A percentile compares a stretch with the other conserved stretches of the same genome.
Evolutionary conservation across 2,888 invertebrate genomes (phyloP).

Genomic region (Eristalinus sepulchralis): DNA sequence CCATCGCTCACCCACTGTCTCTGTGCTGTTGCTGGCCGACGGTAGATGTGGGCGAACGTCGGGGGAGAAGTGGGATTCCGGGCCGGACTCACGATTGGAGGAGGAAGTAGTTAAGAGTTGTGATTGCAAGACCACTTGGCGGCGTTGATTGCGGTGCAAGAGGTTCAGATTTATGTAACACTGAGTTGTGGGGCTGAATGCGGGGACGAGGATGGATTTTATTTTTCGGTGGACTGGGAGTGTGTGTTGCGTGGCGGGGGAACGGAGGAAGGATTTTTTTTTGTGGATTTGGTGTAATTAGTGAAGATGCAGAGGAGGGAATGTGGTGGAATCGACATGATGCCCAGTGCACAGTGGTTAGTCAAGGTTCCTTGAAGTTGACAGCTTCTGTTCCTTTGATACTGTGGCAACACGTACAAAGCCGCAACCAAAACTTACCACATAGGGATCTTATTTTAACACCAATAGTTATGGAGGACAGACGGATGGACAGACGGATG

Average conservation of each 20-base stretch:
- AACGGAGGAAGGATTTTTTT: background rate
- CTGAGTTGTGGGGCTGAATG: conserved; percentile 38
- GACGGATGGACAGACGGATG: too few species aligned
- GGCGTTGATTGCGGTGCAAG: conserved; percentile 57
- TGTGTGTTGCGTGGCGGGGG: conserved; percentile 1
- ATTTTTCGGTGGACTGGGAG: background rate
- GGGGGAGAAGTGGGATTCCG: conserved; percentile 23
- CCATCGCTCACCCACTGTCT: background rate
- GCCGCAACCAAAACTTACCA: too few species aligned
- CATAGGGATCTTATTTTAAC: too few species aligned
- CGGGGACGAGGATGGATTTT: conserved; percentile 42
- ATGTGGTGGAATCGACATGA: too few species aligned
- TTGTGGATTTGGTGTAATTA: too few species aligned
- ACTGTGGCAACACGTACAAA: too few species aligned
- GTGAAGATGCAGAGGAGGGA: too few species aligned
- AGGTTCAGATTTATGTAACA: conserved; percentile 49
- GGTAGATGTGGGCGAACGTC: background rate
- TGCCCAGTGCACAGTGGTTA: too few species aligned
- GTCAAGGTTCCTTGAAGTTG: too few species aligned
- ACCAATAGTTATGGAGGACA: too few species aligned
- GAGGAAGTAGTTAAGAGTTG: conserved; percentile 32
- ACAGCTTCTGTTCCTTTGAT: too few species aligned
- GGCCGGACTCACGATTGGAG: background rate
- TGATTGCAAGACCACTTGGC: conserved; percentile 57
- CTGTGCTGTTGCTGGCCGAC: background rate